phyloP scores from a whole-genome alignment of 2,797 vertebrate species.

The Myripristis jacobus region DNA sequence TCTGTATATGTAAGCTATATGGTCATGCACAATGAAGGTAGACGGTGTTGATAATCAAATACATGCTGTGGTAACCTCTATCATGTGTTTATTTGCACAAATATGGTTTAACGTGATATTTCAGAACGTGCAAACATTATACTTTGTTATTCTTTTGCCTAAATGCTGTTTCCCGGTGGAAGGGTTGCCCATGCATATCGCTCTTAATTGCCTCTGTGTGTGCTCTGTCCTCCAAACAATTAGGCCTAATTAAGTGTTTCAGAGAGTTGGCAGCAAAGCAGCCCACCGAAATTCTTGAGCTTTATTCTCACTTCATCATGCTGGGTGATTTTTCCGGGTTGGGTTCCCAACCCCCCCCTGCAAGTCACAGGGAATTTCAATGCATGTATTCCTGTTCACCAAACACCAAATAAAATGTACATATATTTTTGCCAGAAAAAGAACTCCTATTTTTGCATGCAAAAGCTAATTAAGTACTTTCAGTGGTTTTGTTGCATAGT shows the following conservation, averaged over 20 bases:
- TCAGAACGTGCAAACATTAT: slow-evolving; percentile 52
- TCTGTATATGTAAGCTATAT: slow-evolving; percentile 7
- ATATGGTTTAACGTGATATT: slow-evolving; percentile 43
- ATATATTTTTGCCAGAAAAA: slow-evolving; percentile 66
- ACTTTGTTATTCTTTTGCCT: slow-evolving; percentile 58
- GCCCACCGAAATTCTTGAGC: slow-evolving; percentile 42
- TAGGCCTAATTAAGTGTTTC: slow-evolving; percentile 71
- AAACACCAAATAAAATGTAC: slow-evolving; percentile 72
- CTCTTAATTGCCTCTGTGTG: slow-evolving; percentile 75
- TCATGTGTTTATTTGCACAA: slow-evolving; percentile 48
- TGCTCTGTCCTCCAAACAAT: slow-evolving; percentile 68
- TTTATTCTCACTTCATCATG: slow-evolving; percentile 58
- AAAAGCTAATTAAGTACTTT: background rate
- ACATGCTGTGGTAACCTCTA: slow-evolving; percentile 19
- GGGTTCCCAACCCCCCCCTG: slow-evolving; percentile 23
- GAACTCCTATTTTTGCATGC: slow-evolving; percentile 8
- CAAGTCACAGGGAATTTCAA: slow-evolving; percentile 48
- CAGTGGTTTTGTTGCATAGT: background rate
- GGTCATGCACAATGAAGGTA: slow-evolving; percentile 9
- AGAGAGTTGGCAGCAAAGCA: slow-evolving; percentile 60
- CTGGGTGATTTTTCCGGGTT: slow-evolving; percentile 42
- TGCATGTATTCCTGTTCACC: slow-evolving; percentile 60
- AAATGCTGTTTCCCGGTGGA: slow-evolving; percentile 45
- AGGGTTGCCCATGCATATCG: slow-evolving; percentile 60
- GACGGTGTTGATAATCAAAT: slow-evolving; percentile 26